Evolutionary conservation across 2,888 invertebrate genomes (phyloP).

Genomic region (Chelonus formosanus): DNA sequence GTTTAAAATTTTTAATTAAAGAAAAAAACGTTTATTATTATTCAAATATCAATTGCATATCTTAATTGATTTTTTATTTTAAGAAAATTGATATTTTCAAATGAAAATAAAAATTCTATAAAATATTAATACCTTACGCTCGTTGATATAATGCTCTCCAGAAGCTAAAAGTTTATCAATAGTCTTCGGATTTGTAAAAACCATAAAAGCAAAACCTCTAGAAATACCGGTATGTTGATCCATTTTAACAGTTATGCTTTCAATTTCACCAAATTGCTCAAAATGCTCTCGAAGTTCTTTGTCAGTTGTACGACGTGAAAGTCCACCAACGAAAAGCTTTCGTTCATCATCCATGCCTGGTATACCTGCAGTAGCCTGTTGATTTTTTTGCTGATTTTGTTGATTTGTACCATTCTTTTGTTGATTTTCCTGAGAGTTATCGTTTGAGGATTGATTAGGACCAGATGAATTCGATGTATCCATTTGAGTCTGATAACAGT

Average conservation of each 20-base stretch:
- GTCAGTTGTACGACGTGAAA: slow-evolving; percentile 71
- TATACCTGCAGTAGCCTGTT: slow-evolving; percentile 60
- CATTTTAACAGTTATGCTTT: slow-evolving; percentile 72
- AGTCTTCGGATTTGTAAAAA: slow-evolving; percentile 69
- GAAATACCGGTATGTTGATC: slow-evolving; percentile 72
- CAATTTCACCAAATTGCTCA: slow-evolving; percentile 72
- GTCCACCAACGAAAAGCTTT: slow-evolving; percentile 74
- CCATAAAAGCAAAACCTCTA: slow-evolving; percentile 74
- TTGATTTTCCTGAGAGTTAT: slow-evolving; percentile 24
- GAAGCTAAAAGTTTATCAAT: slow-evolving; percentile 68
- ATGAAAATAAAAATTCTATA: not conserved
- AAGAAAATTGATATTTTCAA: too few relatives aligned
- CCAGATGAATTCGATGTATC: slow-evolving; percentile 15
- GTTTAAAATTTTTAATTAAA: too few relatives aligned
- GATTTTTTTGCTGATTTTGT: slow-evolving; percentile 45
- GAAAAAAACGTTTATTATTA: too few relatives aligned
- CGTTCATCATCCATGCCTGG: slow-evolving; percentile 68
- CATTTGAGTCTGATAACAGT: slow-evolving; percentile 57
- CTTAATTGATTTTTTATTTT: too few relatives aligned
- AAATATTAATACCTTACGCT: slow-evolving; percentile 65
- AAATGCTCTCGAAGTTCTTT: slow-evolving; percentile 73
- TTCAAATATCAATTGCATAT: too few relatives aligned
- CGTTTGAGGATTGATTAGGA: slow-evolving; percentile 45
- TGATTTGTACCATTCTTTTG: slow-evolving; percentile 18
- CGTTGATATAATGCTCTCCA: slow-evolving; percentile 71